Percentiles rank a stretch among this genome's conserved stretches.
phyloP scores from a whole-genome alignment of 2,888 invertebrate genomes.

The Xylota segnis region DNA sequence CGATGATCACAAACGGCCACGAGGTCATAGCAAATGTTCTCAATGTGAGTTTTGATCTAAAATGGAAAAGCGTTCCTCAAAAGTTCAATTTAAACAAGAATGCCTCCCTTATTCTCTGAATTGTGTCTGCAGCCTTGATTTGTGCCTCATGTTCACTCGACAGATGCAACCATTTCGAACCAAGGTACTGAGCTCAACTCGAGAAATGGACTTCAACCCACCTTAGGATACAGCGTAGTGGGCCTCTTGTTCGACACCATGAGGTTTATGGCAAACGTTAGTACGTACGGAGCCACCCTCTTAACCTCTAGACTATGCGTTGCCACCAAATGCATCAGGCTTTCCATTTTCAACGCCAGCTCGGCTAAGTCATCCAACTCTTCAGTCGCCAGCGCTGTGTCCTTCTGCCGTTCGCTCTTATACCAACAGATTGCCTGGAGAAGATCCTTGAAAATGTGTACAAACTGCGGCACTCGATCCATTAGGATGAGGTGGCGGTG shows the following conservation, averaged over 20 bases:
- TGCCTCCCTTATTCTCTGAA: background rate
- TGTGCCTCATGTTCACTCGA: no score
- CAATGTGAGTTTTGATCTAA: slow-evolving; percentile 83
- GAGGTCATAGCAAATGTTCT: slow-evolving; percentile 82
- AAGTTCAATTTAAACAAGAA: background rate
- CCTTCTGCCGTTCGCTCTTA: slow-evolving; percentile 81
- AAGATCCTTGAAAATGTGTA: slow-evolving; percentile 82
- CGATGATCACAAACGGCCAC: slow-evolving; percentile 83
- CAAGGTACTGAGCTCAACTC: no score
- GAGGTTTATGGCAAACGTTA: slow-evolving; percentile 81
- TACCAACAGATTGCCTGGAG: slow-evolving; percentile 83
- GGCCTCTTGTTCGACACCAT: slow-evolving; percentile 83
- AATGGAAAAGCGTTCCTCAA: slow-evolving; percentile 35
- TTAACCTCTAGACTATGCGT: slow-evolving; percentile 81
- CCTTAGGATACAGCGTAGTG: slow-evolving; percentile 83
- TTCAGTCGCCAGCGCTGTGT: slow-evolving; percentile 78
- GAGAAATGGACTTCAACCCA: slow-evolving; percentile 54
- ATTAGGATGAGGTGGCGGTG: slow-evolving; percentile 80
- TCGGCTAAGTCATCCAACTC: slow-evolving; percentile 82
- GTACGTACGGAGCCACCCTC: slow-evolving; percentile 82
- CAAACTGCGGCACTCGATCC: slow-evolving; percentile 82
- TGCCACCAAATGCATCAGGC: slow-evolving; percentile 80
- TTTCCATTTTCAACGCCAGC: slow-evolving; percentile 81
- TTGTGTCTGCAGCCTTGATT: no score
- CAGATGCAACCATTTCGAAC: no score